Evolutionary conservation across 2,797 vertebrate genomes (phyloP).

Genomic region (Peromyscus melanophrys): DNA sequence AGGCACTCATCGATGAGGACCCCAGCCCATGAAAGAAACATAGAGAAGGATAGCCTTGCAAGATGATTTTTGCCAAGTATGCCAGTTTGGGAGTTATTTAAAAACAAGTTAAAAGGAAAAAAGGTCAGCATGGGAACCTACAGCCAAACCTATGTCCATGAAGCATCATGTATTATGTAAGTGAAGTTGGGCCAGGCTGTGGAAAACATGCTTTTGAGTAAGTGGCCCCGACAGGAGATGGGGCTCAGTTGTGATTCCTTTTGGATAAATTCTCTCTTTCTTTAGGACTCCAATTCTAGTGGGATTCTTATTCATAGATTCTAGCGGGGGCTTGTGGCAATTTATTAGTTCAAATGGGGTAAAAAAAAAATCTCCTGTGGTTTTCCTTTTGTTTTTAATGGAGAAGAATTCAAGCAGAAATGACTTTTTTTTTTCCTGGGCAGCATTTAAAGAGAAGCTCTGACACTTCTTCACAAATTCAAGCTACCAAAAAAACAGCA

Average conservation of each 20-base stretch:
- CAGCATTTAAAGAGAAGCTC: conserved; percentile 9
- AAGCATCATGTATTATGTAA: not conserved
- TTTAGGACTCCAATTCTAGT: not conserved
- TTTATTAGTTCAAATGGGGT: not conserved
- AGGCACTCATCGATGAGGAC: not conserved
- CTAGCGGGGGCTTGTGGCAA: not conserved
- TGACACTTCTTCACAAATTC: not conserved
- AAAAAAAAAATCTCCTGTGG: not conserved
- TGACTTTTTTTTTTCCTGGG: not conserved
- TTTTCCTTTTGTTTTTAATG: conserved; percentile 52
- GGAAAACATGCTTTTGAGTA: not conserved
- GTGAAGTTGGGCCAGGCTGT: not conserved
- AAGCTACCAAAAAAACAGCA: not conserved
- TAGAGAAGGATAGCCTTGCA: not conserved
- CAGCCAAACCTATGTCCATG: not conserved
- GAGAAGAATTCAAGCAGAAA: conserved; percentile 32
- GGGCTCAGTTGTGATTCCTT: not conserved
- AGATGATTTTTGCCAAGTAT: conserved; percentile 40
- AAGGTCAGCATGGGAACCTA: not conserved
- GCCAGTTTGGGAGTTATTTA: not conserved
- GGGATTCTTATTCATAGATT: not conserved
- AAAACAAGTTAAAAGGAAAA: not conserved
- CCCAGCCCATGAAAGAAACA: not conserved
- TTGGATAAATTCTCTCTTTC: not conserved
- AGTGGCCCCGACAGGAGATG: not conserved